Evolutionary conservation across 2,888 invertebrate genomes (phyloP).

Genomic region (Thysanoteuthis rhombus): DNA sequence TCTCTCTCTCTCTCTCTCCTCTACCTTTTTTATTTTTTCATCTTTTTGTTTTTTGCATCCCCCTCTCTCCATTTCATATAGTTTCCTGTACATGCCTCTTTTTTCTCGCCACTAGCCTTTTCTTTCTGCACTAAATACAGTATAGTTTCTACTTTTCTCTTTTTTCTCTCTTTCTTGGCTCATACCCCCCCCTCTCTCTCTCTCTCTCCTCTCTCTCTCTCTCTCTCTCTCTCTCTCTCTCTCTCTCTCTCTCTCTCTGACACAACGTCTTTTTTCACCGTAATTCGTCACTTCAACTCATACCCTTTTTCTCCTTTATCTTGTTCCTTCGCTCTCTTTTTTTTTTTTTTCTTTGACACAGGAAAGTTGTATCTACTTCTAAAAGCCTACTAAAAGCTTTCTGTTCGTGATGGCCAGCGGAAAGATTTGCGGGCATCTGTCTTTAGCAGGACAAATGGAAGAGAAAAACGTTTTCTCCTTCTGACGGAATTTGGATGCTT

Average conservation of each 20-base stretch:
- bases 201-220: neutral
- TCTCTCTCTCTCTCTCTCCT: neutral
- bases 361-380: neutral
- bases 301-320: neutral
- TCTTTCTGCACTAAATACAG: too few species aligned
- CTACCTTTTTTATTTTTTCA: neutral
- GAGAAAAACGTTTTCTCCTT: neutral
- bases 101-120: too few species aligned
- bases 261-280: too few species aligned
- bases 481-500: neutral
- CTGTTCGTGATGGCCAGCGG: neutral
- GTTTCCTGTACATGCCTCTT: too few species aligned
- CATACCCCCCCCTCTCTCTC: too few species aligned
- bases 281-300: too few species aligned
- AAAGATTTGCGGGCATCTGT: neutral
- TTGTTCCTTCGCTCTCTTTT: neutral
- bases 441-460: constrained; percentile 12
- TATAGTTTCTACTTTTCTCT: neutral
- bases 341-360: neutral
- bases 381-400: neutral
- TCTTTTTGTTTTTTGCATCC: too few species aligned
- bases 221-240: too few species aligned
- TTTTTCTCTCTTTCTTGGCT: neutral
- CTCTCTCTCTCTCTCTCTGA: too few species aligned
- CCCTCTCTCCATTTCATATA: too few species aligned